Conservation (phyloP, 2,113 vertebrate genomes). For the Bungarus multicinctus region DNA sequence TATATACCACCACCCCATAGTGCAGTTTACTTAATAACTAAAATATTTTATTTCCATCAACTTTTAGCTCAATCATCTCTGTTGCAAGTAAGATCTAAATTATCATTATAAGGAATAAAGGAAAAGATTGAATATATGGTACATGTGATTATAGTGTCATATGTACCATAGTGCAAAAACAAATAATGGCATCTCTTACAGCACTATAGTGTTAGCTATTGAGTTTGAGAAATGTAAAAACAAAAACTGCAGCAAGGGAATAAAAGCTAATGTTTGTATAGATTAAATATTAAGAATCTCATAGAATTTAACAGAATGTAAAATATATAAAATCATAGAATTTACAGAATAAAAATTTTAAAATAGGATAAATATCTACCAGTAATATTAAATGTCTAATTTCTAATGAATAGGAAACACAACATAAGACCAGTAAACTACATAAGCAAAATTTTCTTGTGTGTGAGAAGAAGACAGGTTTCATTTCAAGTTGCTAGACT, state of each 20-base stretch:
- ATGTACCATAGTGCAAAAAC: not conserved
- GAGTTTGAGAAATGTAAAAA: not conserved
- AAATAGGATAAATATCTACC: not conserved
- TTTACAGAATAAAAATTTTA: not conserved
- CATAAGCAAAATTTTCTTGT: not conserved
- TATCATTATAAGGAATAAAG: not conserved
- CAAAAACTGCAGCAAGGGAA: not conserved
- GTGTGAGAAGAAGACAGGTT: not conserved
- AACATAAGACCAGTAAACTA: not conserved
- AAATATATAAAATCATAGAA: not conserved
- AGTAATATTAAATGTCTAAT: not conserved
- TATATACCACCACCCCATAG: no score
- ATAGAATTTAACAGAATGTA: not conserved
- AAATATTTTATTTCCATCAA: not conserved
- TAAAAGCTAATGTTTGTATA: not conserved
- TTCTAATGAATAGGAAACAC: not conserved
- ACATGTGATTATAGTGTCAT: conserved; percentile 1
- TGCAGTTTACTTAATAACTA: not conserved
- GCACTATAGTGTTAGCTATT: no score
- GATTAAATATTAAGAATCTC: not conserved
- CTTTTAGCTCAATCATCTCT: not conserved
- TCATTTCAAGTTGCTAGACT: conserved; percentile 22
- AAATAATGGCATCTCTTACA: not conserved
- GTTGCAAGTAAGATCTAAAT: conserved; percentile 4
- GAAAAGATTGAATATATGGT: not conserved